A percentile compares a stretch with the other conserved stretches of the same genome.
Evolutionary conservation across 2,888 invertebrate genomes (phyloP).

Genomic region (Galeruca laticollis): DNA sequence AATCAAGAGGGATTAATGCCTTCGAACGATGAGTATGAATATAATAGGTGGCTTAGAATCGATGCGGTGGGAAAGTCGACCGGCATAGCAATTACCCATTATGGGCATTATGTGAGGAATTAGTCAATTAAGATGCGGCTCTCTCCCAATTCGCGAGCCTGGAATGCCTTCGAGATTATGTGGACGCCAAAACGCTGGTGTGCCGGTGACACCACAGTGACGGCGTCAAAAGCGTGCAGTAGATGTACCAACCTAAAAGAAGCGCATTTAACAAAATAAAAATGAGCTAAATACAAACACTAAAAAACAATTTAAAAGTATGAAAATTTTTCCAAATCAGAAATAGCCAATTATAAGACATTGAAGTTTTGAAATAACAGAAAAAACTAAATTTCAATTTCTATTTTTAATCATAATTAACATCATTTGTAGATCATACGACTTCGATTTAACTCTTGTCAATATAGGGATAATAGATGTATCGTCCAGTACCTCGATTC

Average conservation of each 20-base stretch:
- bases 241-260: neutral
- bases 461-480: too few relatives aligned
- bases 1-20: slow-evolving; percentile 26
- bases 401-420: too few relatives aligned
- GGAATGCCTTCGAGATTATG: slow-evolving; percentile 63
- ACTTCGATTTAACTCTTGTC: too few relatives aligned
- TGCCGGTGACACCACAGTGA: slow-evolving; percentile 47
- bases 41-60: slow-evolving; percentile 58
- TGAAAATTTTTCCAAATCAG: too few relatives aligned
- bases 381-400: too few relatives aligned
- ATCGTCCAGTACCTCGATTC: too few relatives aligned
- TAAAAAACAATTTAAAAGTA: too few relatives aligned
- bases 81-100: slow-evolving; percentile 67
- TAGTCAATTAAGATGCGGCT: slow-evolving; percentile 64
- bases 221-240: slow-evolving; percentile 29
- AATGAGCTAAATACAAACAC: too few relatives aligned
- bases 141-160: slow-evolving; percentile 61
- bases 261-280: too few relatives aligned
- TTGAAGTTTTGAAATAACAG: too few relatives aligned
- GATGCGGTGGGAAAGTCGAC: slow-evolving; percentile 54
- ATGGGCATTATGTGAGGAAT: slow-evolving; percentile 61
- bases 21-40: slow-evolving; percentile 51
- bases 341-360: too few relatives aligned
- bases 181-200: slow-evolving; percentile 41
- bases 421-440: too few relatives aligned